Evolutionary conservation across 2,113 vertebrate species (phyloP).

Genomic region (Penelope pileata): DNA sequence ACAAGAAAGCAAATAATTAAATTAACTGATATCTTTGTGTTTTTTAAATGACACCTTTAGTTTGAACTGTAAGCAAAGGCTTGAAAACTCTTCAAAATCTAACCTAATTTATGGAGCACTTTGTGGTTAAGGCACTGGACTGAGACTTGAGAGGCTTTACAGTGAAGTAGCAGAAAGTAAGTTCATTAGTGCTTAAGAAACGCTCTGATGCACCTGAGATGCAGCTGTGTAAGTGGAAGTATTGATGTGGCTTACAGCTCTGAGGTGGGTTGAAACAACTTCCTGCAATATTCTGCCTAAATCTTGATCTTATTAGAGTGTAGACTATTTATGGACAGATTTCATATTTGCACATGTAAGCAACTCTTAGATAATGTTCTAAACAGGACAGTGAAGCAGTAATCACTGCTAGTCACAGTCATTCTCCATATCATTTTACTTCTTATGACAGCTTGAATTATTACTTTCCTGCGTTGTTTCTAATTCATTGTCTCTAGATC

Average conservation of each 20-base stretch:
- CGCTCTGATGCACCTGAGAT: not conserved
- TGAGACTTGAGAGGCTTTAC: not conserved
- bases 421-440: not conserved
- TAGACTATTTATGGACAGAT: not conserved
- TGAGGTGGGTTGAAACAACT: not conserved
- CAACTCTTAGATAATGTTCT: not conserved
- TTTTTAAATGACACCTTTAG: not conserved
- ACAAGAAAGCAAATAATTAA: not conserved
- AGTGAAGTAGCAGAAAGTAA: not conserved
- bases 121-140: not conserved
- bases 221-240: not conserved
- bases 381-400: not conserved
- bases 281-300: not conserved
- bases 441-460: not conserved
- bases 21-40: not conserved
- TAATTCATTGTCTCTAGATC: not conserved
- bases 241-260: not conserved
- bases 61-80: not conserved
- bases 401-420: not conserved
- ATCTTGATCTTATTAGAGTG: not conserved
- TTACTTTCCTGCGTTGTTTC: not conserved
- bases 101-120: not conserved
- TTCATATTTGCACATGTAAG: not conserved
- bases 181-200: not conserved
- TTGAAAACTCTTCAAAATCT: not conserved